Percentiles rank a stretch among this genome's conserved stretches.
Evolutionary conservation across 2,888 invertebrate species (phyloP).

Genomic region (Megastigmus dorsalis): DNA sequence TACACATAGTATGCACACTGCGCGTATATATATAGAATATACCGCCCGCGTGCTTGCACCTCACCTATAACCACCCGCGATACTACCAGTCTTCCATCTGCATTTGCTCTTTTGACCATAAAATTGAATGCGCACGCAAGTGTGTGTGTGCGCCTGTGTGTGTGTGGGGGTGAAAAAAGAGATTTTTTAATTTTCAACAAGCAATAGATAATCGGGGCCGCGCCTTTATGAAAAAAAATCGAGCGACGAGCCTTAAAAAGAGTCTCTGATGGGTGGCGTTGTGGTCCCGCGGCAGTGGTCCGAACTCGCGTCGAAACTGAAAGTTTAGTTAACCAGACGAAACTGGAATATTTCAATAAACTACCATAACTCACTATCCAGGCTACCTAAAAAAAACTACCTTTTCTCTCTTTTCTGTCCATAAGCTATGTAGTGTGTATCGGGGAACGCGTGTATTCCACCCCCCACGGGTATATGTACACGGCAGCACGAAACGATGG

Average conservation of each 20-base stretch:
- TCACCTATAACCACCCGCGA: too few species aligned
- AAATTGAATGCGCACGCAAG: conserved; percentile 7
- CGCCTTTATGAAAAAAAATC: neutral
- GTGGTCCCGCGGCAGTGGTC: neutral
- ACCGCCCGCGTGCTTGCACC: neutral
- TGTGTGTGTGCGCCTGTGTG: too few species aligned
- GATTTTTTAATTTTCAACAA: conserved; percentile 17
- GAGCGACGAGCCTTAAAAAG: neutral
- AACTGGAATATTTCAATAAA: conserved; percentile 31
- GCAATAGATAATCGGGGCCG: neutral
- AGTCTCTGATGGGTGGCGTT: too few species aligned
- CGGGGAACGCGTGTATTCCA: too few species aligned
- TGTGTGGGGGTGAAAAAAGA: neutral
- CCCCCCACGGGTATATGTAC: neutral
- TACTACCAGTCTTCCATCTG: conserved; percentile 22
- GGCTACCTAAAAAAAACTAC: neutral
- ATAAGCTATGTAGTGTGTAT: neutral
- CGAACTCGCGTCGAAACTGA: neutral
- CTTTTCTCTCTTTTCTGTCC: neutral
- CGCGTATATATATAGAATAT: too few species aligned
- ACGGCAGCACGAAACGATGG: too few species aligned
- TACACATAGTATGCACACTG: neutral
- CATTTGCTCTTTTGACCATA: neutral
- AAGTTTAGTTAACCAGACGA: neutral
- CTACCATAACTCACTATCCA: conserved; percentile 18